Conservation (phyloP, 1,140 invertebrate species). For the Dufourea novaeangliae region DNA sequence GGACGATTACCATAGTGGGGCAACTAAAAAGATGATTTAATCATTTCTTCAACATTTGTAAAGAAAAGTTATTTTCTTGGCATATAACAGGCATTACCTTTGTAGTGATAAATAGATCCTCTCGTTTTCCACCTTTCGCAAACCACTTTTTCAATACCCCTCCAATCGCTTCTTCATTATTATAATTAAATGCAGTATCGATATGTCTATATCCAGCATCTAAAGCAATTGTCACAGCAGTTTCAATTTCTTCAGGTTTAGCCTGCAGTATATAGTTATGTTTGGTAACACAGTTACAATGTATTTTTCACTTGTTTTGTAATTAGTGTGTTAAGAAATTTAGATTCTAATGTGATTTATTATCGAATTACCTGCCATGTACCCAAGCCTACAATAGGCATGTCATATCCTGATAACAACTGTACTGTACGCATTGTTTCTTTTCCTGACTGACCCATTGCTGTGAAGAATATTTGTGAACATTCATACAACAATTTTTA, state of each 20-base stretch:
- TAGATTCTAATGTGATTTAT: slow-evolving; percentile 35
- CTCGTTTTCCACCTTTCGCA: slow-evolving; percentile 86
- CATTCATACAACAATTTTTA: slow-evolving; percentile 15
- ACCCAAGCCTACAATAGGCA: slow-evolving; percentile 89
- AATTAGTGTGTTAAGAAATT: slow-evolving; percentile 25
- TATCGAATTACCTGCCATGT: slow-evolving; percentile 87
- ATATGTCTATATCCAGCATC: slow-evolving; percentile 88
- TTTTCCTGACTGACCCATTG: slow-evolving; percentile 2
- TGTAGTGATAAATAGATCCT: slow-evolving; percentile 91
- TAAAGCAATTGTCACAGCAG: slow-evolving; percentile 85
- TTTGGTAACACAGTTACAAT: slow-evolving; percentile 15
- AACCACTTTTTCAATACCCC: slow-evolving; percentile 89
- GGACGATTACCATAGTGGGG: slow-evolving; percentile 86
- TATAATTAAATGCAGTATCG: slow-evolving; percentile 91
- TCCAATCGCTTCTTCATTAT: slow-evolving; percentile 91
- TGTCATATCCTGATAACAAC: slow-evolving; percentile 81
- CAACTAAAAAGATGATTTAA: slow-evolving; percentile 77
- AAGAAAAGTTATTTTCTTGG: neutral
- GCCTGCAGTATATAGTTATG: slow-evolving; percentile 79
- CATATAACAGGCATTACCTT: slow-evolving; percentile 82
- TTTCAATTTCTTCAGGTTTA: slow-evolving; percentile 87
- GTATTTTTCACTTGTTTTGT: neutral
- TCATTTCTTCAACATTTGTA: slow-evolving; percentile 13
- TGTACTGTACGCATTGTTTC: slow-evolving; percentile 68
- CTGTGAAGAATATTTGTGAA: neutral